Percentiles rank a stretch among this genome's conserved stretches.
Conservation (phyloP, 1,140 invertebrate genomes). For the Fopius arisanus region DNA sequence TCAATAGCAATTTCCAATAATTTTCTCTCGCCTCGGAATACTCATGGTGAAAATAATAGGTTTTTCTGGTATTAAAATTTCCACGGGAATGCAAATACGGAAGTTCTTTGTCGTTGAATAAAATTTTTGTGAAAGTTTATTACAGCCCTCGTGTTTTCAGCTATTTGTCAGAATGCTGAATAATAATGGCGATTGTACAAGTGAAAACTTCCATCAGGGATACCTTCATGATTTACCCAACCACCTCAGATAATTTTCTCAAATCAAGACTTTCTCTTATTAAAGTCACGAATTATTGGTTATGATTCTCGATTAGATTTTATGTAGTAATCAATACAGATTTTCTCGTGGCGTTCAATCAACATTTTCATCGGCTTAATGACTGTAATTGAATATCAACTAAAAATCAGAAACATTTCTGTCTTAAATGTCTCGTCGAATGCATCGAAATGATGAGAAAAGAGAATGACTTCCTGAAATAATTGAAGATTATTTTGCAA, state of each 20-base stretch:
- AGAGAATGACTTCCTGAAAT: no score
- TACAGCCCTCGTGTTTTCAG: not conserved
- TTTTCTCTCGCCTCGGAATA: no score
- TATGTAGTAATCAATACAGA: not conserved
- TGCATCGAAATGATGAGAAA: no score
- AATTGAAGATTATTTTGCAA: no score
- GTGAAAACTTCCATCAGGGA: not conserved
- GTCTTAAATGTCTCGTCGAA: no score
- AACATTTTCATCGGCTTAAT: no score
- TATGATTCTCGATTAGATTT: not conserved
- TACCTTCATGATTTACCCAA: not conserved
- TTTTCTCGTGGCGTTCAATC: no score
- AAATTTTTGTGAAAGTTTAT: not conserved
- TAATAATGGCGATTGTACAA: not conserved
- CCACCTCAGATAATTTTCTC: not conserved
- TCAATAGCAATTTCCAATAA: no score
- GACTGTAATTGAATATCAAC: no score
- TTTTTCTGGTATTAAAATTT: not conserved
- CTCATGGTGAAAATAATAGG: no score
- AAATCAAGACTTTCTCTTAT: not conserved
- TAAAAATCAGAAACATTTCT: no score
- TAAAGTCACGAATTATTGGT: not conserved
- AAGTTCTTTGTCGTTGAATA: not conserved
- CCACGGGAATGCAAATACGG: not conserved
- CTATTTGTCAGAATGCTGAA: not conserved